Conservation (phyloP, 2,797 vertebrate genomes). For the Atherinosoma microstoma region DNA sequence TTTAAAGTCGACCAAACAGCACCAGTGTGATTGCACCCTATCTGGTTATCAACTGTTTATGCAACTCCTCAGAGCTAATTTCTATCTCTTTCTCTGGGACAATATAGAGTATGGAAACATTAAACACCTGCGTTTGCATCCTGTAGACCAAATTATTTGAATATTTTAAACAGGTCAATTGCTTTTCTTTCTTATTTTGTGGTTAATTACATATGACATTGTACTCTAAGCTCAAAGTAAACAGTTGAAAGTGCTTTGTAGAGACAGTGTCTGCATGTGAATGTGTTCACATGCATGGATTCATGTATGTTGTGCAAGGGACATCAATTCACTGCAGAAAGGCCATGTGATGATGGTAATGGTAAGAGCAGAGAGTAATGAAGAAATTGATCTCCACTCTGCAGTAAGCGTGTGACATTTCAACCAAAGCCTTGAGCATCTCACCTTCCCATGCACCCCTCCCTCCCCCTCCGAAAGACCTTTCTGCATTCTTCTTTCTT, state of each 20-base stretch:
- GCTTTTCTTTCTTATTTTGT: neutral
- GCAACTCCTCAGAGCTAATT: too few relatives aligned
- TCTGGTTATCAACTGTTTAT: too few relatives aligned
- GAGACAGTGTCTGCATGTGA: conserved; percentile 10
- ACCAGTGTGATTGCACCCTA: too few relatives aligned
- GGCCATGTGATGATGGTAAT: conserved; percentile 90
- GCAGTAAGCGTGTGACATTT: conserved; percentile 92
- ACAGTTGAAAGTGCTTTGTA: neutral
- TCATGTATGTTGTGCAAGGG: conserved; percentile 68
- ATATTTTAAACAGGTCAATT: too few relatives aligned
- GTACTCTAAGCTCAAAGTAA: too few relatives aligned
- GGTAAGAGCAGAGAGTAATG: conserved; percentile 92
- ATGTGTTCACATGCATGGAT: conserved; percentile 12
- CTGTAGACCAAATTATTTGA: neutral
- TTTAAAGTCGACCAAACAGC: too few relatives aligned
- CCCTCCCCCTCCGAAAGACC: conserved; percentile 29
- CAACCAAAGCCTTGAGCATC: conserved; percentile 94
- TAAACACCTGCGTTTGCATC: neutral
- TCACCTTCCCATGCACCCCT: conserved; percentile 27
- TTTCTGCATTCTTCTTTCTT: conserved; percentile 36
- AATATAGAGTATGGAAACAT: too few relatives aligned
- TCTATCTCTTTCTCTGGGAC: too few relatives aligned
- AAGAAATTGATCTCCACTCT: conserved; percentile 97
- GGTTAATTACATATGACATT: neutral
- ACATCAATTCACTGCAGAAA: conserved; percentile 61